Evolutionary conservation across 2,113 vertebrate genomes (phyloP).

Genomic region (Athene cunicularia): DNA sequence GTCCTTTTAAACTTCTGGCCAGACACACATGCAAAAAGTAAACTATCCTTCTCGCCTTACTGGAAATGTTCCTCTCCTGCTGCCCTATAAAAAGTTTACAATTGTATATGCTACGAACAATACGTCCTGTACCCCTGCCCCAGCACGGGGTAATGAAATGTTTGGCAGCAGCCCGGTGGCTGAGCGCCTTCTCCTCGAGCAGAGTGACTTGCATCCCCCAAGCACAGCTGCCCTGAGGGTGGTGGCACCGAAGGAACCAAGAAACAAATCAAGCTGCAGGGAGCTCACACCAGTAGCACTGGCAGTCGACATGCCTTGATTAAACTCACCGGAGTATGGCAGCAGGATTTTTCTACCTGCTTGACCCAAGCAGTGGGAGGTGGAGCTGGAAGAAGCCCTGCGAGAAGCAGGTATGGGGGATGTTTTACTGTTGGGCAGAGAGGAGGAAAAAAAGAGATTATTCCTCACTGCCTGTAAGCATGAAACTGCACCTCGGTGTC

Average conservation of each 20-base stretch:
- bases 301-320: fast-evolving
- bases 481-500: neutral
- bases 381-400: neutral
- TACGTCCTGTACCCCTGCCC: neutral
- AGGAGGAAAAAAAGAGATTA: neutral
- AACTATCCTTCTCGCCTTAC: slow-evolving; percentile 20
- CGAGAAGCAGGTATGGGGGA: neutral
- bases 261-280: neutral
- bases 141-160: neutral
- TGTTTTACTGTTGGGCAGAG: neutral
- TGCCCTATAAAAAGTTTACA: slow-evolving; percentile 7
- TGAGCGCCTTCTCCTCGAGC: neutral
- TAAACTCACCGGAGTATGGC: neutral
- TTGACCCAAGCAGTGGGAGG: neutral
- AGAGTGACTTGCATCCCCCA: neutral
- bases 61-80: slow-evolving; percentile 30
- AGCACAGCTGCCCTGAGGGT: neutral
- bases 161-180: neutral
- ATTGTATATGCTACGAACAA: neutral
- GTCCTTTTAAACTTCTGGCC: slow-evolving; percentile 6
- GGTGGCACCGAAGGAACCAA: neutral
- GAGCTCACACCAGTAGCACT: fast-evolving
- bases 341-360: neutral
- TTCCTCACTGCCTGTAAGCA: neutral
- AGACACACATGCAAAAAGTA: neutral